Base-by-base conservation (phyloP, 2,113 vertebrate species). In the Neodontobutis hainanensis region DNA sequence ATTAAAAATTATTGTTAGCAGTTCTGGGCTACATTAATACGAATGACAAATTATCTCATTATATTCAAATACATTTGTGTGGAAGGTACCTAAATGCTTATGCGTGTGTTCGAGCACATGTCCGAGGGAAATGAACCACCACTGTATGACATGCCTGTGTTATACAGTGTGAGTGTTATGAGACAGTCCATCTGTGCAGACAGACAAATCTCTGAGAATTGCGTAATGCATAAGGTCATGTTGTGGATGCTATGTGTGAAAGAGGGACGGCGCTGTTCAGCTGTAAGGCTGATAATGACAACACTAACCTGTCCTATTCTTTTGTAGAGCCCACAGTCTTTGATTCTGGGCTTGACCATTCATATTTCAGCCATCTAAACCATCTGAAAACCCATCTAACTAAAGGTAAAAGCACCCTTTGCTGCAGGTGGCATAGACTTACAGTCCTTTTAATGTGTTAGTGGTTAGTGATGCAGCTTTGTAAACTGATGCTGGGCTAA, bases 11-110 rank as follows among this genome's bases (percentile, higher is more conserved):
- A 83, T 83, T 80, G 74, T 78, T 71, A 70, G 68, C 35, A 76
- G 81, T 74, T 80, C 46, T 49, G 2, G 68, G 68, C 62, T 51
- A 11, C 46, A 78, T 84, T 84, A 89, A 78, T 73, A 34, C 65
- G 14, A 61, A 14, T 35, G 74, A 80, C 75, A 83, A 85, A 90
- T 85, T 46, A 83, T 83, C 84, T 86, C 78, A 83, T 85, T 82
- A 82, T 51, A 84, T 85, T 74, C 74, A 83, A 82, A 84, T 80
- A 19, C 68, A 55, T 78, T 55, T 19, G 65, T 57, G 57, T 49
- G 61, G 12, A 72, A 56, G 60, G 46, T 47, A 59, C 46, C 49
- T 35, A 50, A 59, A 81, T 11, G 38, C 56, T 58, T 58, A 35
- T 19, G 8, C 70, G 40, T 55, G 66, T 63, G 63, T 68, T 55